Evolutionary conservation across 2,113 vertebrate species (phyloP).

Genomic region (Plecotus auritus): DNA sequence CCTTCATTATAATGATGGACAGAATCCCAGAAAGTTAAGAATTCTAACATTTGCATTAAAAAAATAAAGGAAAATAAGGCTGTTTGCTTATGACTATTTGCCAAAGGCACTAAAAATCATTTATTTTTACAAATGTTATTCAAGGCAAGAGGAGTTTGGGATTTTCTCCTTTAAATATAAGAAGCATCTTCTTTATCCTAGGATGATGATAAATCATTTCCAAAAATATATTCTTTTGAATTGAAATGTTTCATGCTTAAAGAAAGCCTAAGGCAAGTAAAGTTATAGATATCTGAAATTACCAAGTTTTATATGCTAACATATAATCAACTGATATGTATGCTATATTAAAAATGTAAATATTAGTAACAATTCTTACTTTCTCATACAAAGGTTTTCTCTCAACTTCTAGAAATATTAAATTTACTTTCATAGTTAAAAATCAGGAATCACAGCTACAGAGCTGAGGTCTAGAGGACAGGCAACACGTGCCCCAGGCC

Average conservation of each 20-base stretch:
- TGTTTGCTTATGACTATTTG: not conserved
- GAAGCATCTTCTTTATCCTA: slow-evolving; percentile 29
- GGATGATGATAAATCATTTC: slow-evolving; percentile 38
- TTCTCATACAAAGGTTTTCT: not conserved
- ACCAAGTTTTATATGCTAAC: slow-evolving; percentile 7
- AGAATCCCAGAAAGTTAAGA: not conserved
- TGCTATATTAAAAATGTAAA: slow-evolving; percentile 12
- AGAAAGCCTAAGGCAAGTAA: slow-evolving; percentile 57
- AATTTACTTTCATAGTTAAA: slow-evolving; percentile 20
- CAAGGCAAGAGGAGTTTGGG: slow-evolving; percentile 11
- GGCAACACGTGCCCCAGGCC: rapidly evolving
- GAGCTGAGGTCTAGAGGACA: not conserved
- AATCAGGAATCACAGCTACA: not conserved
- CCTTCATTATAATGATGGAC: not conserved
- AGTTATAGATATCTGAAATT: slow-evolving; percentile 44
- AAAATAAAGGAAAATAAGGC: not conserved
- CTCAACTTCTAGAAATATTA: not conserved
- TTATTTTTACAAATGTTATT: slow-evolving; percentile 46
- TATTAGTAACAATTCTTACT: not conserved
- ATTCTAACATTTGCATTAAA: not conserved
- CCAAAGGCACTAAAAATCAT: slow-evolving; percentile 26
- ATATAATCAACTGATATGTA: not conserved
- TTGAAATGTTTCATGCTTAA: slow-evolving; percentile 37
- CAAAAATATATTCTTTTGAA: slow-evolving; percentile 57
- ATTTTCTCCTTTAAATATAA: slow-evolving; percentile 45